Conservation (phyloP, 2,113 vertebrate species). For the Neomonachus schauinslandi region DNA sequence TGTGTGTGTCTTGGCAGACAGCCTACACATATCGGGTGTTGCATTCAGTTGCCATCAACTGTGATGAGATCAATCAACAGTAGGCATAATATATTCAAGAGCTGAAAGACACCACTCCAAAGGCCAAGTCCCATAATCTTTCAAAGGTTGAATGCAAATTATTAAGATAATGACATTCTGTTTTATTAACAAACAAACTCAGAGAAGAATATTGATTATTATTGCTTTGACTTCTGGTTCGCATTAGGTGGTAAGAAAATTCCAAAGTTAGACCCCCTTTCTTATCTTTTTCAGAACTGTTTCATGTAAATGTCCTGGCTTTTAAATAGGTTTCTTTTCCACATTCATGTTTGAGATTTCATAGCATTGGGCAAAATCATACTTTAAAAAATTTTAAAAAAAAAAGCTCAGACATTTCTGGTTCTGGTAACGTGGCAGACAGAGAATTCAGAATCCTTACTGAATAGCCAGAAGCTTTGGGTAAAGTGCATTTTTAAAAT, state of each 20-base stretch:
- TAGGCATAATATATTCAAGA: not conserved
- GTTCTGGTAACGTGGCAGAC: not conserved
- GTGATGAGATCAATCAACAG: not conserved
- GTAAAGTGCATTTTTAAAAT: not conserved
- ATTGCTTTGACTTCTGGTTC: not conserved
- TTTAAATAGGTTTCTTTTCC: not conserved
- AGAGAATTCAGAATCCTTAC: not conserved
- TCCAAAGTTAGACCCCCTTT: not conserved
- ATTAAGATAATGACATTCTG: not conserved
- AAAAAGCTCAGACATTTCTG: not conserved
- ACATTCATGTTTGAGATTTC: not conserved
- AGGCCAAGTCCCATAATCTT: not conserved
- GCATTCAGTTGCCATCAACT: not conserved
- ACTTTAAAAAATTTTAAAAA: not conserved
- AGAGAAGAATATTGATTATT: not conserved
- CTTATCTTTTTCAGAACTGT: not conserved
- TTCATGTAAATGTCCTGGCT: not conserved
- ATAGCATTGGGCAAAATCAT: not conserved
- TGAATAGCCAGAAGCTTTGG: not conserved
- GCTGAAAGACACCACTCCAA: not conserved
- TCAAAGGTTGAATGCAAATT: not conserved
- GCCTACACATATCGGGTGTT: not conserved
- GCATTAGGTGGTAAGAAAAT: not conserved
- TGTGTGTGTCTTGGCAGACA: not conserved
- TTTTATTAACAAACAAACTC: not conserved